Conservation (phyloP, 92 coral and sea anemone genomes). For the Diadumene lineata region DNA sequence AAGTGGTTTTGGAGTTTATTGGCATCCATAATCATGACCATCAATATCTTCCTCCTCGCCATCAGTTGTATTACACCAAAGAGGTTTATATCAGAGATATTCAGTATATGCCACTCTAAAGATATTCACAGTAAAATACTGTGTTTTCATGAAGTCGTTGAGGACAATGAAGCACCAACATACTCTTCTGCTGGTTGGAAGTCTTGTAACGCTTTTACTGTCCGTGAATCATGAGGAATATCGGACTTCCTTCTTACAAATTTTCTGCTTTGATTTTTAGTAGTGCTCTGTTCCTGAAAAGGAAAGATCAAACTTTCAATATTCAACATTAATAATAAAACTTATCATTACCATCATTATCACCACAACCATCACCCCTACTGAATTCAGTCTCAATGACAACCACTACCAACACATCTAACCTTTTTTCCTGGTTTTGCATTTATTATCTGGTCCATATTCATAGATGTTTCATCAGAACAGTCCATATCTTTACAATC, state of each 20-base stretch:
- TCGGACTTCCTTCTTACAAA: slow-evolving; percentile 93
- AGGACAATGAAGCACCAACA: slow-evolving; percentile 39
- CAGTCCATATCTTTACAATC: slow-evolving; percentile 57
- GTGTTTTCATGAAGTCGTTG: slow-evolving; percentile 12
- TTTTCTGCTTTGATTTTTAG: slow-evolving; percentile 75
- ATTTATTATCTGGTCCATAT: slow-evolving; percentile 52
- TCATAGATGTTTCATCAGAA: slow-evolving; percentile 57
- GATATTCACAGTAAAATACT: background rate
- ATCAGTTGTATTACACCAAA: background rate
- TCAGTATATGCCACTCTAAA: no score
- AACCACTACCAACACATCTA: no score
- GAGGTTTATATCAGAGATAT: background rate
- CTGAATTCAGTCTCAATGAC: background rate
- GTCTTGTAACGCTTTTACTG: slow-evolving; percentile 75
- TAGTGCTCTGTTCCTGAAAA: slow-evolving; percentile 31
- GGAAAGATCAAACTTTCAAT: background rate
- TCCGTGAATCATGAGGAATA: slow-evolving; percentile 84
- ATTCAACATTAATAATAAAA: background rate
- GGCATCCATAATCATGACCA: no score
- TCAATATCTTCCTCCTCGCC: no score
- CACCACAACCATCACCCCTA: background rate
- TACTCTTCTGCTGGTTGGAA: slow-evolving; percentile 74
- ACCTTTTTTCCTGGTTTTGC: slow-evolving; percentile 41
- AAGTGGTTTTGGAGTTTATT: no score
- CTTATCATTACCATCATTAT: background rate